phyloP scores from a whole-genome alignment of 1,140 invertebrate genomes.

The Drosophila hydei region DNA sequence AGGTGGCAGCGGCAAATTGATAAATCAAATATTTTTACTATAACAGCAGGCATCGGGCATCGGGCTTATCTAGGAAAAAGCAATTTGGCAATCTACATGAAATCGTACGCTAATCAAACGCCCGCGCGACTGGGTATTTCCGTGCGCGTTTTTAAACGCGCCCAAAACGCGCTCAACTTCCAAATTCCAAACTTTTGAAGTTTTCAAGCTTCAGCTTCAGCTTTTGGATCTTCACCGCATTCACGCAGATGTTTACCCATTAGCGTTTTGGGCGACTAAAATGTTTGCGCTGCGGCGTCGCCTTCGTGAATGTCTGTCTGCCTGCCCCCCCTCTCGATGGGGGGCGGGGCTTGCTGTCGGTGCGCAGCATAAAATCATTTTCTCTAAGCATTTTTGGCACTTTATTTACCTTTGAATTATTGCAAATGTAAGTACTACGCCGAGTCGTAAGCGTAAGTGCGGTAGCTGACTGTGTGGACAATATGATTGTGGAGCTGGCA shows the following conservation, averaged over 20 bases:
- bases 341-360: constrained; percentile 4
- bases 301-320: constrained; percentile 29
- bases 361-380: constrained; percentile 37
- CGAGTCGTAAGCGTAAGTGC: constrained; percentile 35
- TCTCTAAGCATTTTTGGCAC: constrained; percentile 57
- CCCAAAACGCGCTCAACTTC: constrained; percentile 11
- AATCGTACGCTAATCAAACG: constrained; percentile 56
- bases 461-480: constrained; percentile 32
- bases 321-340: not conserved
- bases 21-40: constrained; percentile 67
- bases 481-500: constrained; percentile 3
- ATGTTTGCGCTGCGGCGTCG: constrained; percentile 68
- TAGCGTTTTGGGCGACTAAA: constrained; percentile 77
- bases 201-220: constrained; percentile 7
- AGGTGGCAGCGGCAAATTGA: constrained; percentile 52
- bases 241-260: constrained; percentile 69
- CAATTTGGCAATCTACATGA: constrained; percentile 33
- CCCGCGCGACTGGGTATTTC: constrained; percentile 56
- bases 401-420: constrained; percentile 57
- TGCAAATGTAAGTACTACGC: constrained; percentile 46
- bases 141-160: constrained; percentile 48
- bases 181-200: constrained; percentile 6
- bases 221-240: constrained; percentile 60
- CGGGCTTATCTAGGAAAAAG: constrained; percentile 47
- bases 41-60: not conserved